phyloP scores from a whole-genome alignment of 2,797 vertebrate species.

The Propithecus deckenii region DNA sequence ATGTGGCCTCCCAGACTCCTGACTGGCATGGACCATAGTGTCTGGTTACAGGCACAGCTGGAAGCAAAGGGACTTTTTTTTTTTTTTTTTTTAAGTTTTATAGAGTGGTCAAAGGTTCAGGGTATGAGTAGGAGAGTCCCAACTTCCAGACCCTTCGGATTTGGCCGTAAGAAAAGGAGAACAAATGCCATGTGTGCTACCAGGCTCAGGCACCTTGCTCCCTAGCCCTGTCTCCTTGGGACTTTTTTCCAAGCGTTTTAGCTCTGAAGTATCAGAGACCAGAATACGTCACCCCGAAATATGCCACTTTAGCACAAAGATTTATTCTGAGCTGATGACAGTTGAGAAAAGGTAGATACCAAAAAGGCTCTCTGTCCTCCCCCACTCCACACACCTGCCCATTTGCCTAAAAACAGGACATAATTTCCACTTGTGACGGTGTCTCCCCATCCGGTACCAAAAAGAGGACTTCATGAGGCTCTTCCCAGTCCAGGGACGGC shows the following conservation, averaged over 20 bases:
- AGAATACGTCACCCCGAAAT: background rate
- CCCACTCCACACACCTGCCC: background rate
- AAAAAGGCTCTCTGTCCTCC: background rate
- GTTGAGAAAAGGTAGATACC: background rate
- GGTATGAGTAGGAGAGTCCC: background rate
- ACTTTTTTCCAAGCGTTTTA: background rate
- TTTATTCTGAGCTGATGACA: background rate
- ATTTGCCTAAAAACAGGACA: background rate
- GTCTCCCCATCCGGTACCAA: background rate
- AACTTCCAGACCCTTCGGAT: background rate
- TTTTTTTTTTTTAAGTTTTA: background rate
- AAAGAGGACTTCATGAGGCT: background rate
- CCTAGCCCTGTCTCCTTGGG: background rate
- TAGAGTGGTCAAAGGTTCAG: background rate
- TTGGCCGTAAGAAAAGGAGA: background rate
- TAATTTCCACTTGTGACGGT: background rate
- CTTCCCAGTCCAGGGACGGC: background rate
- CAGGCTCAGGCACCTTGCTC: background rate
- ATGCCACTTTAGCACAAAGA: background rate
- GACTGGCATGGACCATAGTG: background rate
- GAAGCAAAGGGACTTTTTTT: background rate
- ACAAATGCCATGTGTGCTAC: fast-evolving
- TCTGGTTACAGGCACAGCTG: background rate
- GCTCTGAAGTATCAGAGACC: background rate
- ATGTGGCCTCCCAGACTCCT: background rate